These are phyloP conservation scores for Myotis brandtii DNA, from an alignment of 2,113 vertebrate species.

Conservation along the genomic window DNA sequence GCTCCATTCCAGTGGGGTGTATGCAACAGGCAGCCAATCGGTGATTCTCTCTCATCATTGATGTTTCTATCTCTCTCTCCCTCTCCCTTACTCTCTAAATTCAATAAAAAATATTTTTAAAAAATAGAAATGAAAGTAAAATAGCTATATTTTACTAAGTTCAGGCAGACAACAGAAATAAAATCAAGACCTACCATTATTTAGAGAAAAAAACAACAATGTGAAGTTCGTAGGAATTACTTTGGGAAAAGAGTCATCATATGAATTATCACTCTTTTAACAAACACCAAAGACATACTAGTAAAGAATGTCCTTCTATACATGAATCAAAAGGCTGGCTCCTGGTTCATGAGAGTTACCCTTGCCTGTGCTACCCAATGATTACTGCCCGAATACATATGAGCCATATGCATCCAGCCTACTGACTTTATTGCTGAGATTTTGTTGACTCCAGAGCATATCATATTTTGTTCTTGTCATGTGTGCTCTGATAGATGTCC, in stretches of 20 bases:
- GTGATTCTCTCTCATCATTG: no score
- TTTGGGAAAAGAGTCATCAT: not conserved
- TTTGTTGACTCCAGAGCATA: not conserved
- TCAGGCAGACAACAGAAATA: not conserved
- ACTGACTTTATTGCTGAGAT: not conserved
- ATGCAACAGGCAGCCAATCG: no score
- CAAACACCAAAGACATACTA: not conserved
- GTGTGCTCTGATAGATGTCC: not conserved
- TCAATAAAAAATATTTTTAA: no score
- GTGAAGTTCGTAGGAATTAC: not conserved
- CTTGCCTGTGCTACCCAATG: not conserved
- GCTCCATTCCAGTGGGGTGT: no score
- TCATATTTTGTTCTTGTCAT: not conserved
- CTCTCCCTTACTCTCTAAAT: no score
- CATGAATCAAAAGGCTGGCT: not conserved
- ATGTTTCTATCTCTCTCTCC: no score
- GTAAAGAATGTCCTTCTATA: not conserved
- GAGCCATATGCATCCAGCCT: not conserved
- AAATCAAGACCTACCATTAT: not conserved
- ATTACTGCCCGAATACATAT: not conserved
- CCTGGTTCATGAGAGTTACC: not conserved
- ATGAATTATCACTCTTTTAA: not conserved
- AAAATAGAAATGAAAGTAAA: conserved; percentile 32
- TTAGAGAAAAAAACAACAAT: not conserved
- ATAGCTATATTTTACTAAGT: not conserved